Conservation (phyloP, 2,113 vertebrate species). For the Aptenodytes patagonicus region DNA sequence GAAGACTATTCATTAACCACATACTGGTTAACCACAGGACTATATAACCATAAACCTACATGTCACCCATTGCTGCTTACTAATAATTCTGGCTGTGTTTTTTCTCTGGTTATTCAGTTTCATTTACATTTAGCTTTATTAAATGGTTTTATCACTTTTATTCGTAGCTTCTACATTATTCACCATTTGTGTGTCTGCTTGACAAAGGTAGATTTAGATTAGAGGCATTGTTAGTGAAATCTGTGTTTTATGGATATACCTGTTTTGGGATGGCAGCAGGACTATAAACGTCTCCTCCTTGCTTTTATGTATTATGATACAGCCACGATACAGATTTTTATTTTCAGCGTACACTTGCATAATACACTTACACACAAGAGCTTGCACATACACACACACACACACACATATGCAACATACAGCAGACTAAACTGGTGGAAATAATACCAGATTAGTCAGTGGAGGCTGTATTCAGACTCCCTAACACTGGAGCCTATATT, state of each 20-base stretch:
- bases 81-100: background rate
- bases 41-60: background rate
- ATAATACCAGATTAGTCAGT: background rate
- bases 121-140: background rate
- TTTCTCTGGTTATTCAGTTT: background rate
- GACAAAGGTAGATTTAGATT: background rate
- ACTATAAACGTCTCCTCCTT: background rate
- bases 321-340: background rate
- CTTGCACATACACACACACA: background rate
- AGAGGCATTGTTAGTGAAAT: background rate
- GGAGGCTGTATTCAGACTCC: background rate
- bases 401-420: background rate
- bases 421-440: background rate
- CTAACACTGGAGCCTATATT: too few species aligned
- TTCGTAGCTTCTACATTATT: background rate
- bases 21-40: constrained; percentile 54
- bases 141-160: background rate
- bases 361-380: background rate
- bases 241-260: background rate
- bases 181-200: background rate
- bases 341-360: background rate
- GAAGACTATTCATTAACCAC: constrained; percentile 21
- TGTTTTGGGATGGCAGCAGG: background rate
- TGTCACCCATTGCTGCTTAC: background rate
- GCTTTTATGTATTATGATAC: background rate